These are phyloP conservation scores for Pediacus dermestoides DNA, from an alignment of 2,888 invertebrate species.

Conservation along the genomic window DNA sequence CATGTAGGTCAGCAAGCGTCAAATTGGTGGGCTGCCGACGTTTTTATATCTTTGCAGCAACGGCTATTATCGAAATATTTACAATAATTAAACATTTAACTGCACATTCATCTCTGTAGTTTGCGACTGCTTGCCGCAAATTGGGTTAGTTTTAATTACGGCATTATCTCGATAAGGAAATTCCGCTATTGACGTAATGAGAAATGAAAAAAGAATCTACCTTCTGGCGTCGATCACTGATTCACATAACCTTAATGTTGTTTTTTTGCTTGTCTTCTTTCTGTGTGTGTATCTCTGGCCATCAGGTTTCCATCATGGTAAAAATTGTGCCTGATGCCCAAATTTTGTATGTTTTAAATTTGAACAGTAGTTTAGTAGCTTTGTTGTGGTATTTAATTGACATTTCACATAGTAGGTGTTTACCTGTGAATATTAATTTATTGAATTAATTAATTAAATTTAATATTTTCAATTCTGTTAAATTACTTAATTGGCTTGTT, in stretches of 20 bases:
- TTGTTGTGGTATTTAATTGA: no score
- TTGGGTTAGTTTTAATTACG: conserved; percentile 12
- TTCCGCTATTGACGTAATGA: conserved; percentile 5
- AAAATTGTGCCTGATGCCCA: no score
- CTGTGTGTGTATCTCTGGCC: background rate
- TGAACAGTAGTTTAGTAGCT: no score
- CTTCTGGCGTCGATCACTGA: background rate
- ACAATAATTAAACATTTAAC: conserved; percentile 19
- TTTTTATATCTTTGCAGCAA: conserved; percentile 16
- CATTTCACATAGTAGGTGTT: no score
- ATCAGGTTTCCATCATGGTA: no score
- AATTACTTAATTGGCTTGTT: no score
- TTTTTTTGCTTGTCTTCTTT: conserved; percentile 1
- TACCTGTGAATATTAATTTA: no score
- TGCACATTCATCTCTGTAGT: conserved; percentile 9
- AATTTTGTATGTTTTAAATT: no score
- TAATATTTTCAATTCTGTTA: no score
- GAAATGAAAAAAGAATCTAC: background rate
- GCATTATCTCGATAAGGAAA: conserved; percentile 2
- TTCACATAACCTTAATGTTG: background rate
- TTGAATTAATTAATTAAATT: no score
- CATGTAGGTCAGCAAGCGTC: conserved; percentile 29
- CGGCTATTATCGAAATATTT: conserved; percentile 21
- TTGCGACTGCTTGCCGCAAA: conserved; percentile 8
- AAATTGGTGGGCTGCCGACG: conserved; percentile 25